Percentiles rank a stretch among this genome's conserved stretches.
Conservation (phyloP, 1,140 invertebrate species). For the Elymnias hypermnestra region DNA sequence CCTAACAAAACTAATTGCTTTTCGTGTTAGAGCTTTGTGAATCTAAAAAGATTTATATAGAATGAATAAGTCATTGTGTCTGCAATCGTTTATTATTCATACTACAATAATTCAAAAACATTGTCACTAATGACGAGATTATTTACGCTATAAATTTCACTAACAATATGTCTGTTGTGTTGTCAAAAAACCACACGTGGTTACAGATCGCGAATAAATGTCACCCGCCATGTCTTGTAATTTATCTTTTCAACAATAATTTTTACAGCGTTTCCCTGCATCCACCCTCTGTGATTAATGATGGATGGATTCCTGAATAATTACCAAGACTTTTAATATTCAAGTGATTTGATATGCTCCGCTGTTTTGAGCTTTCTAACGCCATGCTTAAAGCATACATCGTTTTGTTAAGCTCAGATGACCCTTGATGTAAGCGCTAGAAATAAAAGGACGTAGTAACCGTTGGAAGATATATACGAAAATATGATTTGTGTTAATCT, state of each 20-base stretch:
- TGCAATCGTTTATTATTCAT: constrained; percentile 4
- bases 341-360: constrained; percentile 51
- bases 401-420: constrained; percentile 40
- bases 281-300: constrained; percentile 69
- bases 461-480: constrained; percentile 12
- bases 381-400: constrained; percentile 34
- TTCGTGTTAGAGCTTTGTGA: too few relatives aligned
- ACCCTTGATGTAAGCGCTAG: constrained; percentile 48
- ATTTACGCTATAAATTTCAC: constrained; percentile 39
- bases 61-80: too few relatives aligned
- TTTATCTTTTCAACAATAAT: constrained; percentile 73
- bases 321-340: constrained; percentile 76
- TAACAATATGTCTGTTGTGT: constrained; percentile 42
- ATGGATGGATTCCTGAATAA: constrained; percentile 76
- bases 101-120: constrained; percentile 32
- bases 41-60: too few relatives aligned
- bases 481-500: background rate
- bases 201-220: constrained; percentile 47
- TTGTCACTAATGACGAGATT: constrained; percentile 33
- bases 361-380: constrained; percentile 30
- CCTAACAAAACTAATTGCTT: too few relatives aligned
- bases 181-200: constrained; percentile 47
- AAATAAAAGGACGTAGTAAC: constrained; percentile 29
- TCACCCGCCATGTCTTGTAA: constrained; percentile 59
- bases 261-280: constrained; percentile 66